These are phyloP conservation scores for Myoxocephalus aenaeus DNA, from an alignment of 2,797 vertebrate species.

Conservation along the genomic window DNA sequence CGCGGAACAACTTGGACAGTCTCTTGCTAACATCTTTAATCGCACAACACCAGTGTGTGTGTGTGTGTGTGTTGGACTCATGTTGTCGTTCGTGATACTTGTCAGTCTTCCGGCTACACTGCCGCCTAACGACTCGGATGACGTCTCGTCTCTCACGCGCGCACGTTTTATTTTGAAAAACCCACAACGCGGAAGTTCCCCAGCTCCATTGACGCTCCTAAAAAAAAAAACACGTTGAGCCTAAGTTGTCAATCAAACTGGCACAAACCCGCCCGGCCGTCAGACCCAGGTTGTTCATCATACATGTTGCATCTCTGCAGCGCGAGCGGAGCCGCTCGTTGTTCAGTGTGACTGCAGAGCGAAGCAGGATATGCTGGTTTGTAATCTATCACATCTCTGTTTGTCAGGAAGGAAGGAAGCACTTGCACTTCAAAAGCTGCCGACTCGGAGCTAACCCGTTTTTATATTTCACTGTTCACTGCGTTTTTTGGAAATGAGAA, in stretches of 20 bases:
- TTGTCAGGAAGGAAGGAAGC: conserved; percentile 57
- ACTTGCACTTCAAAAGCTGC: conserved; percentile 42
- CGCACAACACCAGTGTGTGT: not conserved
- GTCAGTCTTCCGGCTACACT: not conserved
- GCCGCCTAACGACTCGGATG: conserved; percentile 34
- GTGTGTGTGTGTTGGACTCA: not conserved
- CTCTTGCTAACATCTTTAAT: not conserved
- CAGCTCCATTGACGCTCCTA: conserved; percentile 14
- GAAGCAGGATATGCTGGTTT: conserved; percentile 45
- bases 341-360: not conserved
- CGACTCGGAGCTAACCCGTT: conserved; percentile 43
- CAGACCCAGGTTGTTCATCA: not conserved
- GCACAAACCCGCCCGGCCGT: not conserved
- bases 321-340: not conserved
- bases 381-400: conserved; percentile 35
- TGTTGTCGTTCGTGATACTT: conserved; percentile 9
- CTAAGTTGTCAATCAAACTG: conserved; percentile 57
- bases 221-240: conserved; percentile 53
- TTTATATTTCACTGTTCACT: conserved; percentile 15
- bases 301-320: not conserved
- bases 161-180: conserved; percentile 75
- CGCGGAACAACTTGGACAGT: fast-evolving
- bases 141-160: not conserved
- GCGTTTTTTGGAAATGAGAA: conserved; percentile 73
- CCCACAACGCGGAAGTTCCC: conserved; percentile 50